Percentiles rank a stretch among this genome's conserved stretches.
Evolutionary conservation across 2,113 vertebrate genomes (phyloP).

Genomic region (Halcyon senegalensis): DNA sequence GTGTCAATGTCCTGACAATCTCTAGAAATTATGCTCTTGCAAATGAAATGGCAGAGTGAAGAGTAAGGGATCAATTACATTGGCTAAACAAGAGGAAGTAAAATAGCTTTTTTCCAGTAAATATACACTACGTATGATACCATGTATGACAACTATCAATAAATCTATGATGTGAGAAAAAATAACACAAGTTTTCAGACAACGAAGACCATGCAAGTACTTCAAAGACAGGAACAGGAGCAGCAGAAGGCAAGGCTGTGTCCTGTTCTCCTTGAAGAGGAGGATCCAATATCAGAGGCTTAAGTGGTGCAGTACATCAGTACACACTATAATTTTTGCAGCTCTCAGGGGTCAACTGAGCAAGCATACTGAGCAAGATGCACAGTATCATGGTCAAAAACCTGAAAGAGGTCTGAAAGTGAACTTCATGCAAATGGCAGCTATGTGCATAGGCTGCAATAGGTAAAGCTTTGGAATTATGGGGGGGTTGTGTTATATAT

Average conservation of each 20-base stretch:
- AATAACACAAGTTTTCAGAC: not conserved
- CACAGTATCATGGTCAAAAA: not conserved
- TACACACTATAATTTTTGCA: not conserved
- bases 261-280: not conserved
- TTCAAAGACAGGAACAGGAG: not conserved
- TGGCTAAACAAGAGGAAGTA: not conserved
- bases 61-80: not conserved
- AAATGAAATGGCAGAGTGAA: not conserved
- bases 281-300: not conserved
- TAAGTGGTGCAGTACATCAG: not conserved
- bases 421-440: not conserved
- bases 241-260: not conserved
- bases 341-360: not conserved
- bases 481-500: accelerated
- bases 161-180: not conserved
- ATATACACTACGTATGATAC: not conserved
- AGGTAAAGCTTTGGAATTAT: not conserved
- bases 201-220: not conserved
- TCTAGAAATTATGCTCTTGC: not conserved
- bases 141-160: not conserved
- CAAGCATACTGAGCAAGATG: not conserved
- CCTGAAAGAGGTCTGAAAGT: not conserved
- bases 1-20: not conserved
- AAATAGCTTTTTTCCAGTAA: not conserved
- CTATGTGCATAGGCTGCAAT: not conserved